Base-by-base conservation (phyloP, 2,113 vertebrate species). In the Camelus bactrianus region DNA sequence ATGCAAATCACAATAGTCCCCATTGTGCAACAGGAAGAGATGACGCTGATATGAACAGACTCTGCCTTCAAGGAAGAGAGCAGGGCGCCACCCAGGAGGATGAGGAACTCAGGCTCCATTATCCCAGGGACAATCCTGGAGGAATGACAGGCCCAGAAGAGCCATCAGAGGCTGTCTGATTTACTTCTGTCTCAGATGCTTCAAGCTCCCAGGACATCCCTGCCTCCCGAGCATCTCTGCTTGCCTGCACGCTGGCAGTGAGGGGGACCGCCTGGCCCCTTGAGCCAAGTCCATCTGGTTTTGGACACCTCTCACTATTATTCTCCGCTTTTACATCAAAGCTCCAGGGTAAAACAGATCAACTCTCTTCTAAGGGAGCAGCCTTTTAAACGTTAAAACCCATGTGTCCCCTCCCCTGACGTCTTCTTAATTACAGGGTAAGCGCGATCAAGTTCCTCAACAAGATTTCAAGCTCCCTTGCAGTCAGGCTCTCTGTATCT, bases 351-450 rank as follows among this genome's bases (percentile, higher is more conserved):
- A 22, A 48, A 54, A n/a, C 26, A 22, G 56, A 73, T 19, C 8
- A 48, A 6, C 5, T 1, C 3, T 48, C 67, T 72, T 46, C 24
- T 32, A 11, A 3, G 26, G 54, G 10, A 32, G 24, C n/a, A 28
- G 15, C 3, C 38, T 70, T 26, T 16, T 35, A 26, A 3, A 52
- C 1, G 0, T 5, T 24, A 20, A 24, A 54, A 16, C 50, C 54
- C 58, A 1, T 1, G 5, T 10, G 3, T 1, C 8, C 32, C 8
- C 22, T 13, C 14, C 46, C 8, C n/a, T 3, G 12, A 2, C 2
- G 38, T 60, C 64, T 8, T 26, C 15, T 50, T 28, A 58, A n/a
- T 42, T 26, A 20, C 8, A 46, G 28, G 5, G 15, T 48, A 9
- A 4, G 1, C 9, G 1, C 17, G 19, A 14, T 42, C 22, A 5